Evolutionary conservation across 2,113 vertebrate species (phyloP).

Genomic region (Halichoerus grypus): DNA sequence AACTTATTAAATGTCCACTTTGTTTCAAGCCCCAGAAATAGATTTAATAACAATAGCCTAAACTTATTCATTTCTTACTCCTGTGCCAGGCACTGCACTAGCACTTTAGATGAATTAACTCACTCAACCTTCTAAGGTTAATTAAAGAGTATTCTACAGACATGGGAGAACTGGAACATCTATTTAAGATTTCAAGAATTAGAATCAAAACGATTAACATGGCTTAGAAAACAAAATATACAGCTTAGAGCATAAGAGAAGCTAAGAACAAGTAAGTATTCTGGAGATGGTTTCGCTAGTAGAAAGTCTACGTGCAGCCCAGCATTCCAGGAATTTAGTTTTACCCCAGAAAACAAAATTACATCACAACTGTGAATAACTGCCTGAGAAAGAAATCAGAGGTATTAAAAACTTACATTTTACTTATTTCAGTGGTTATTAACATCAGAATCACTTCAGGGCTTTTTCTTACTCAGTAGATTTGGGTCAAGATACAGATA

Average conservation of each 20-base stretch:
- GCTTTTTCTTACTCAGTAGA: background rate
- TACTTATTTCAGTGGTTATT: background rate
- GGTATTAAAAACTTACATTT: background rate
- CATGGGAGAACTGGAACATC: background rate
- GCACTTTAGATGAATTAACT: background rate
- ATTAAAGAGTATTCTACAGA: background rate
- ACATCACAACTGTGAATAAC: background rate
- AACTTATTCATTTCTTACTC: slow-evolving; percentile 10
- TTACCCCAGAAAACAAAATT: background rate
- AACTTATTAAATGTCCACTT: background rate
- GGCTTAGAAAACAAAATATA: slow-evolving; percentile 23
- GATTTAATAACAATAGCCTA: background rate
- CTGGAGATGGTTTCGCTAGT: background rate
- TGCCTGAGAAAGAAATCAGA: background rate
- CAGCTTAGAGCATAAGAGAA: background rate
- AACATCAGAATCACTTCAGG: background rate
- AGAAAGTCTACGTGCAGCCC: background rate
- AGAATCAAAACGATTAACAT: background rate
- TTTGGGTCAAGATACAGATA: background rate
- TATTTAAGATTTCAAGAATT: background rate
- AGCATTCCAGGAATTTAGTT: slow-evolving; percentile 1
- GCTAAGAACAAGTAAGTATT: background rate
- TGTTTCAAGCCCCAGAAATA: background rate
- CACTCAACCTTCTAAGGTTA: slow-evolving; percentile 13
- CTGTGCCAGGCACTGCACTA: background rate